Percentiles rank a stretch among this genome's conserved stretches.
These are phyloP conservation scores for Corythornis cristatus DNA, from an alignment of 2,113 vertebrate genomes.

Conservation along the genomic window DNA sequence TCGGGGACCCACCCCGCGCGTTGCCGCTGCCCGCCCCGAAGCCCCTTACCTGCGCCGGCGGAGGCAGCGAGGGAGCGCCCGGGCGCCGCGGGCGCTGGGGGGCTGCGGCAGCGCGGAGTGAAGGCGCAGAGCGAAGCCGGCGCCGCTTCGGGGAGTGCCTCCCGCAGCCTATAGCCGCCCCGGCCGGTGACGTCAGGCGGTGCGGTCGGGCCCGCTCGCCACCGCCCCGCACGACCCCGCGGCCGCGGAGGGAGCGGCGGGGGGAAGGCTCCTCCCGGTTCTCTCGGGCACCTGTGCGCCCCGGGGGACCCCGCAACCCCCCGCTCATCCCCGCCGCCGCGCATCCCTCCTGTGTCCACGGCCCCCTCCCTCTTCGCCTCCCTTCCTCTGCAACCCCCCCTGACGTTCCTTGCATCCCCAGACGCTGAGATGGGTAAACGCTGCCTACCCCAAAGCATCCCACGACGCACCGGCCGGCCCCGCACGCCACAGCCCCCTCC, in stretches of 20 bases:
- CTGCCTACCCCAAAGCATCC: background rate
- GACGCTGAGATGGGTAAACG: background rate
- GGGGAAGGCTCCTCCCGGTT: background rate
- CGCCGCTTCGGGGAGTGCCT: conserved; percentile 66
- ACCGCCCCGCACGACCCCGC: background rate
- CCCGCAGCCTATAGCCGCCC: conserved; percentile 64
- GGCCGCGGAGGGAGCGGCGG: background rate
- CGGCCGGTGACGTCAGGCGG: conserved; percentile 75
- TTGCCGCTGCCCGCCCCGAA: background rate
- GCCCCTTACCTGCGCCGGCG: conserved; percentile 54
- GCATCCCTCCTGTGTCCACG: too few species aligned
- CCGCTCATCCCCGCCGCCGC: background rate
- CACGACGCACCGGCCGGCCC: background rate
- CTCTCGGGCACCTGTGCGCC: background rate
- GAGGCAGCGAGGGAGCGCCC: conserved; percentile 29
- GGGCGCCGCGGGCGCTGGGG: conserved; percentile 46
- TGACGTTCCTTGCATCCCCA: accelerated
- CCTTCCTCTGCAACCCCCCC: too few species aligned
- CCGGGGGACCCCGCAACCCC: background rate
- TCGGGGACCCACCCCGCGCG: background rate
- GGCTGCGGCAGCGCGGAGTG: conserved; percentile 73
- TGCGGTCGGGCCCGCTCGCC: conserved; percentile 51
- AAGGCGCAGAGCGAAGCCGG: conserved; percentile 52
- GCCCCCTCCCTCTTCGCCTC: too few species aligned
- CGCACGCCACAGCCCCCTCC: background rate